These are phyloP conservation scores for Parazoanthus darwini DNA, from an alignment of 92 coral and sea anemone species.

Conservation along the genomic window DNA sequence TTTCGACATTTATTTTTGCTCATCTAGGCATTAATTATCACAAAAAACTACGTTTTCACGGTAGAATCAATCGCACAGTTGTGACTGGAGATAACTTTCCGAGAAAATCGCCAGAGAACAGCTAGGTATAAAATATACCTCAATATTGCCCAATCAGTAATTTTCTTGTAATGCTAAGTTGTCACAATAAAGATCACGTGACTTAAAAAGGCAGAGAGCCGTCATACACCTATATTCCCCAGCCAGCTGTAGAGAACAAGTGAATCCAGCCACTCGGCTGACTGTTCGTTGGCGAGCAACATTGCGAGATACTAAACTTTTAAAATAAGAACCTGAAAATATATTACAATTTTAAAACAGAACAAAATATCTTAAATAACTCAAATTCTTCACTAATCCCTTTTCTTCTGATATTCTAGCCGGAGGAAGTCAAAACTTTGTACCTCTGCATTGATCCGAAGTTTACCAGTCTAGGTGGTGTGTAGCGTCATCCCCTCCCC, in stretches of 20 bases:
- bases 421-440: too few species aligned
- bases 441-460: too few species aligned
- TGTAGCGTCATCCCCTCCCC: too few species aligned
- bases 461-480: too few species aligned
- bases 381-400: neutral
- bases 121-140: neutral
- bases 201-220: neutral
- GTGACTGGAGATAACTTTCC: neutral
- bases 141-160: neutral
- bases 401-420: neutral
- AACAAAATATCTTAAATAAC: neutral
- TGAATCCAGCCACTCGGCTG: neutral
- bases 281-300: neutral
- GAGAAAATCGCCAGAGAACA: neutral
- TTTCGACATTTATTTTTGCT: too few species aligned
- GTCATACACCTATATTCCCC: neutral
- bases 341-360: neutral
- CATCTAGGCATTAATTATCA: neutral
- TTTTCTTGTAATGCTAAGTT: too few species aligned
- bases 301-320: neutral
- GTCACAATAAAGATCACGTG: neutral
- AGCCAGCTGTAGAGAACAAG: neutral
- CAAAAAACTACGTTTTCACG: neutral
- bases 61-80: neutral
- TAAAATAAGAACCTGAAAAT: neutral